A percentile compares a stretch with the other conserved stretches of the same genome.
These are phyloP conservation scores for Cygnus atratus DNA, from an alignment of 2,113 vertebrate genomes.

Conservation along the genomic window DNA sequence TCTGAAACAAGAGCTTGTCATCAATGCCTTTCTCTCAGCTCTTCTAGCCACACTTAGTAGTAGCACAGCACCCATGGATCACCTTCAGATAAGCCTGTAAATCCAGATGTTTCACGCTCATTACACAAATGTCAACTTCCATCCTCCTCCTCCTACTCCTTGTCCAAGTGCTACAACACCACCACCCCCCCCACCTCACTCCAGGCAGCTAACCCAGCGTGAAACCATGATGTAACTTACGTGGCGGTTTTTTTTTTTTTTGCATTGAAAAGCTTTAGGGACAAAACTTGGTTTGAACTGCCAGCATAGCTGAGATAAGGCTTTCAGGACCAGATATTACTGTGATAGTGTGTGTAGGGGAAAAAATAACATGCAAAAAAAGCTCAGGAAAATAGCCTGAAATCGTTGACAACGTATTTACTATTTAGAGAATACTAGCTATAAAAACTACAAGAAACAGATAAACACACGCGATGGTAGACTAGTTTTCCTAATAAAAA, in stretches of 20 bases:
- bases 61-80: background rate
- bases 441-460: background rate
- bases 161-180: background rate
- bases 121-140: background rate
- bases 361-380: background rate
- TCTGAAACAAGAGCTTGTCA: background rate
- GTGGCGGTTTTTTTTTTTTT: background rate
- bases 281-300: background rate
- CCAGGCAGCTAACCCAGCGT: background rate
- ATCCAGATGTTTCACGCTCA: background rate
- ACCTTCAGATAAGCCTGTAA: background rate
- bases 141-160: background rate
- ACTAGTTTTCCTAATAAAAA: background rate
- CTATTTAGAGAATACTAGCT: background rate
- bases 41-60: background rate
- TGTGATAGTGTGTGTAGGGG: accelerated
- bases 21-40: background rate
- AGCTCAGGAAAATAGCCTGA: background rate
- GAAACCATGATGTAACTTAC: background rate
- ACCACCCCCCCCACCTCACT: too few relatives aligned
- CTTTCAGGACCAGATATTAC: background rate
- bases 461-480: background rate
- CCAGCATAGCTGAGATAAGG: background rate
- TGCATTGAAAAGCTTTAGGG: background rate
- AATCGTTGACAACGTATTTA: background rate